These are phyloP conservation scores for Pogonocherus hispidulus DNA, from an alignment of 2,888 invertebrate species.

Conservation along the genomic window DNA sequence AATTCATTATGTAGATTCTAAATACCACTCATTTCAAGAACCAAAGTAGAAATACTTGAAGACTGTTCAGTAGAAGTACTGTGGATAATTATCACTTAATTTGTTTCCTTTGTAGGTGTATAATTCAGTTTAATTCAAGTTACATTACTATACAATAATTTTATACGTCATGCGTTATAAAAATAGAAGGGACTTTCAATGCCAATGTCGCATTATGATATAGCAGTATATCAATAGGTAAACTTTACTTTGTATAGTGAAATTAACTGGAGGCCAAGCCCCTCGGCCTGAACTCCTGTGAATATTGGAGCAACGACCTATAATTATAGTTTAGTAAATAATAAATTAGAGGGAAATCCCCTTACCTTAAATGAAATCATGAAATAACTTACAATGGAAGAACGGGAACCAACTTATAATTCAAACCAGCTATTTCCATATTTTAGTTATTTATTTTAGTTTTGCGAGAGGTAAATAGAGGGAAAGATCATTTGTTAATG, in stretches of 20 bases:
- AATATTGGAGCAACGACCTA: conserved; percentile 7
- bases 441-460: conserved; percentile 1
- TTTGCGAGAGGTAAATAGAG: background rate
- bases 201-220: background rate
- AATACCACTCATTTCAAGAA: no score
- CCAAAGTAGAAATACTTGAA: no score
- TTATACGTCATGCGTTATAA: background rate
- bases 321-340: conserved; percentile 15
- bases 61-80: no score
- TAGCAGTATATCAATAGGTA: background rate
- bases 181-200: background rate
- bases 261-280: conserved; percentile 3
- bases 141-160: background rate
- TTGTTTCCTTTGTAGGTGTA: no score
- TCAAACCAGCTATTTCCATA: conserved; percentile 1
- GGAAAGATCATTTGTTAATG: conserved; percentile 1
- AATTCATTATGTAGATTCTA: no score
- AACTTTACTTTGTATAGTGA: background rate
- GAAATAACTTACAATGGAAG: background rate
- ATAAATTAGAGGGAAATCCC: background rate
- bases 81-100: no score
- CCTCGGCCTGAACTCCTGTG: background rate
- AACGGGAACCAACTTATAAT: background rate
- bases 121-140: no score
- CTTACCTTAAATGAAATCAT: background rate